phyloP scores from a whole-genome alignment of 2,888 invertebrate species.

The Erebia epiphron region DNA sequence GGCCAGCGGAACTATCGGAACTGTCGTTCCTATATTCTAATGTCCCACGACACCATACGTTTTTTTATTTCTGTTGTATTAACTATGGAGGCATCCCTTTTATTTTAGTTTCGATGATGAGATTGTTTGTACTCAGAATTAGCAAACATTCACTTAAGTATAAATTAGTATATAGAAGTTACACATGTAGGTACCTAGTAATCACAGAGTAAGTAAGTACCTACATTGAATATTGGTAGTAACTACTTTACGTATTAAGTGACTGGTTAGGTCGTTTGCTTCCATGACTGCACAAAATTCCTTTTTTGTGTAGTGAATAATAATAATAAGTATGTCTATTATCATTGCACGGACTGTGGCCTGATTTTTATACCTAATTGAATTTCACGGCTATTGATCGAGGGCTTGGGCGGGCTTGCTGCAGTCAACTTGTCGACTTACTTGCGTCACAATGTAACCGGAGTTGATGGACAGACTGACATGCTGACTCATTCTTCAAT shows the following conservation, averaged over 20 bases:
- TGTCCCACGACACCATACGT: too few relatives aligned
- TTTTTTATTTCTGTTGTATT: too few relatives aligned
- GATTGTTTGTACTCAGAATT: too few relatives aligned
- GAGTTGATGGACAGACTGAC: conserved; percentile 68
- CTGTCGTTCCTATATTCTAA: too few relatives aligned
- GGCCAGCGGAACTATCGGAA: too few relatives aligned
- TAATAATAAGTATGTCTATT: conserved; percentile 39
- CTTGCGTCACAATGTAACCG: conserved; percentile 64
- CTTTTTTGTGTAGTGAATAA: conserved; percentile 25
- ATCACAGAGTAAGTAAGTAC: too few relatives aligned
- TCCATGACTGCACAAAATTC: conserved; percentile 32
- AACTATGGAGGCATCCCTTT: too few relatives aligned
- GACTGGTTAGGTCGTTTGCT: conserved; percentile 26
- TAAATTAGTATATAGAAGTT: not conserved
- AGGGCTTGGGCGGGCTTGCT: conserved; percentile 73
- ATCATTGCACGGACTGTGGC: conserved; percentile 53
- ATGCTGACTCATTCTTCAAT: conserved; percentile 76
- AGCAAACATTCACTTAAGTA: too few relatives aligned
- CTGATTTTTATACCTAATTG: conserved; percentile 71
- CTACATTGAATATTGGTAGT: too few relatives aligned
- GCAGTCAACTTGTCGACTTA: conserved; percentile 64
- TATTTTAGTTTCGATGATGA: too few relatives aligned
- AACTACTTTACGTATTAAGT: conserved; percentile 18
- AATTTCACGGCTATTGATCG: conserved; percentile 76
- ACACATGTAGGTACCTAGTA: not conserved